Evolutionary conservation across 2,113 vertebrate species (phyloP).

Genomic region (Catagonus wagneri): DNA sequence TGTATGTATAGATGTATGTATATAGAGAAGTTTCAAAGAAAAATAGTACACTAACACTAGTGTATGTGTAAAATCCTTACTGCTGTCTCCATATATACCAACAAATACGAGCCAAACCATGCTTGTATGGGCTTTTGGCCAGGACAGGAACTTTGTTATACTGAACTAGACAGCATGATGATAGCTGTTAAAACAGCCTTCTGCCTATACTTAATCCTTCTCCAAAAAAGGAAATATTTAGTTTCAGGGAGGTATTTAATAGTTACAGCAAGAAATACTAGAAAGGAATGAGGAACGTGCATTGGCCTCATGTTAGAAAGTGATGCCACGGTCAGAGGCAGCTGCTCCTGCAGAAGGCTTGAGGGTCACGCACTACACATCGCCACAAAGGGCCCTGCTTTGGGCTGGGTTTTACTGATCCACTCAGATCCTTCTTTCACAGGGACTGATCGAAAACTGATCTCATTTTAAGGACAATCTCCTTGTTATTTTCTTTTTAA

Average conservation of each 20-base stretch:
- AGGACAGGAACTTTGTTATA: background rate
- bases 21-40: background rate
- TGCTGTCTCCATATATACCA: background rate
- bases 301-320: background rate
- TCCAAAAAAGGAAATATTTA: conserved; percentile 70
- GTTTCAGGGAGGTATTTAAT: conserved; percentile 37
- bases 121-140: background rate
- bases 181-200: conserved; percentile 42
- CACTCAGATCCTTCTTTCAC: background rate
- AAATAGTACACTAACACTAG: background rate
- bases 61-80: background rate
- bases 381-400: background rate
- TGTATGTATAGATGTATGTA: background rate
- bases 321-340: accelerated
- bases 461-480: background rate
- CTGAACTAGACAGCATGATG: background rate
- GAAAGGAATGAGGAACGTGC: background rate
- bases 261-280: conserved; percentile 20
- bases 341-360: accelerated
- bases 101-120: conserved; percentile 23
- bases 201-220: conserved; percentile 30
- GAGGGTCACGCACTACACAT: background rate
- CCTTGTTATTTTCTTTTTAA: background rate
- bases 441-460: background rate
- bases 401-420: background rate